phyloP scores from a whole-genome alignment of 2,797 vertebrate genomes.

The Falco berigora region DNA sequence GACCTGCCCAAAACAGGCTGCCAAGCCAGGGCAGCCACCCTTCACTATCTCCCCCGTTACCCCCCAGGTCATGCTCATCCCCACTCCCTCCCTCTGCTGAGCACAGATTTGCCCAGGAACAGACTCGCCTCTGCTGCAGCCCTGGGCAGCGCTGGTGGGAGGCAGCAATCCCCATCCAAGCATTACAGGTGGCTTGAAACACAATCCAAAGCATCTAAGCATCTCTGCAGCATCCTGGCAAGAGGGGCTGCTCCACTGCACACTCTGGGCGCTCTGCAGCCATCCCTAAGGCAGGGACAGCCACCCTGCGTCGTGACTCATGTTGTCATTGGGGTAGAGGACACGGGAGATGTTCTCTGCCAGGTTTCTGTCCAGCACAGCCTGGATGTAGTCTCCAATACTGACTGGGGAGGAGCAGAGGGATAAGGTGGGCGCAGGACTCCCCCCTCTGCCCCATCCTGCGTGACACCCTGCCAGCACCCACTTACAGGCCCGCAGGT shows the following conservation, averaged over 20 bases:
- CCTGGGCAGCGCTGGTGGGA: neutral
- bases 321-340: slow-evolving; percentile 94
- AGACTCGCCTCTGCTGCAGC: neutral
- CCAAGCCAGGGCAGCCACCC: neutral
- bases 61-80: neutral
- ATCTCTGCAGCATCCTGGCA: rapidly evolving
- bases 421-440: neutral
- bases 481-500: slow-evolving; percentile 89
- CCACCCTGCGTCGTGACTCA: slow-evolving; percentile 41
- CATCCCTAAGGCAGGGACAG: neutral
- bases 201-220: neutral
- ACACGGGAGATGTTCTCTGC: slow-evolving; percentile 95
- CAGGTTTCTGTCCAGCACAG: slow-evolving; percentile 90
- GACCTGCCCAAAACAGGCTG: neutral
- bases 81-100: neutral
- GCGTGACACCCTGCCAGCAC: rapidly evolving
- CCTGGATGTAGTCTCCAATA: slow-evolving; percentile 93
- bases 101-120: rapidly evolving
- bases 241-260: neutral
- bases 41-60: rapidly evolving
- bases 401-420: slow-evolving; percentile 78
- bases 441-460: rapidly evolving
- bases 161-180: neutral
- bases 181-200: neutral
- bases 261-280: neutral